Conservation (phyloP, 1,140 invertebrate genomes). For the Euborellia annulipes region DNA sequence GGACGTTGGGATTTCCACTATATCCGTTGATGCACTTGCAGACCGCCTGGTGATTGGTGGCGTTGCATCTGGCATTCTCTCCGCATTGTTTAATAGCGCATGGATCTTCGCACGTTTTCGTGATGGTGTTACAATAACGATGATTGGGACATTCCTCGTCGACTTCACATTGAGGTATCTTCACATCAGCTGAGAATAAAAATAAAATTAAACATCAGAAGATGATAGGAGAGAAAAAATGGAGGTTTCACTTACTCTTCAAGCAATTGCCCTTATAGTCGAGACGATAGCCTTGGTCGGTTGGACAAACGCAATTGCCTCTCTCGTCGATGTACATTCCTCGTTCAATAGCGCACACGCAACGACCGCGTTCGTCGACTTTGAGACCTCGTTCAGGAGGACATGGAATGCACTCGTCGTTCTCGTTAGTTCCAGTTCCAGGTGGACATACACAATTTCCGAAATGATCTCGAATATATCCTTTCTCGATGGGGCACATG, state of each 20-base stretch:
- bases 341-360: conserved; percentile 59
- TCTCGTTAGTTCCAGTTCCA: conserved; percentile 54
- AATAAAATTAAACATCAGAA: no score
- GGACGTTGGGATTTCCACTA: conserved; percentile 46
- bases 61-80: conserved; percentile 60
- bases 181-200: background rate
- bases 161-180: conserved; percentile 42
- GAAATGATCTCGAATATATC: conserved; percentile 46
- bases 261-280: conserved; percentile 48
- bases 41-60: conserved; percentile 54
- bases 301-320: conserved; percentile 61
- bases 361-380: conserved; percentile 56
- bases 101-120: conserved; percentile 56
- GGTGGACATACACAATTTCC: conserved; percentile 60
- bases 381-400: conserved; percentile 49
- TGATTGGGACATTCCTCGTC: conserved; percentile 65
- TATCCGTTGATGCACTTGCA: conserved; percentile 61
- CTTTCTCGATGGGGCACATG: conserved; percentile 50
- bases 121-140: conserved; percentile 49
- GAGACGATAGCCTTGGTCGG: conserved; percentile 48
- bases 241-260: conserved; percentile 22
- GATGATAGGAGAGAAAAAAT: no score
- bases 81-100: conserved; percentile 56
- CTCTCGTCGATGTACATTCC: conserved; percentile 57
- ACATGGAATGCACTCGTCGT: conserved; percentile 60